Conservation (phyloP, 2,113 vertebrate genomes). For the Danionella cerebrum region DNA sequence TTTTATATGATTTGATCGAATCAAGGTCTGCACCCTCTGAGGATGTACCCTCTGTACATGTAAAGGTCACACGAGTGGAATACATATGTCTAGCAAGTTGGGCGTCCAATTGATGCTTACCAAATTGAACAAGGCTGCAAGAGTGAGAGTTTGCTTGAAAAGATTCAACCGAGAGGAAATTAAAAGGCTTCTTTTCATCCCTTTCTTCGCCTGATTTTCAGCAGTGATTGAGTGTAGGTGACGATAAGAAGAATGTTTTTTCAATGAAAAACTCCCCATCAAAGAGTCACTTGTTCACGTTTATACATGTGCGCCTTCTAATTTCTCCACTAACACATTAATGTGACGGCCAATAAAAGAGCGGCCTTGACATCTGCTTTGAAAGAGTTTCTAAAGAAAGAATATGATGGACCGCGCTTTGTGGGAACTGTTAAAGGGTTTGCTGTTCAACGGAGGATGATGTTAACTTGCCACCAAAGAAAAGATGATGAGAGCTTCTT, state of each 20-base stretch:
- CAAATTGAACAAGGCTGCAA: background rate
- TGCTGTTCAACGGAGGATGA: background rate
- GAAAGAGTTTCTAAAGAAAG: background rate
- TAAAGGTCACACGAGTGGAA: conserved; percentile 5
- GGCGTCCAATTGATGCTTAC: background rate
- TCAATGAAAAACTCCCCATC: background rate
- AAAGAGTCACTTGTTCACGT: background rate
- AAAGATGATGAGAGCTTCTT: background rate
- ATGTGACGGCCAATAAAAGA: conserved; percentile 1
- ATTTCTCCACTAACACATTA: background rate
- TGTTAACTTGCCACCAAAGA: background rate
- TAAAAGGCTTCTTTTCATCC: conserved; percentile 13
- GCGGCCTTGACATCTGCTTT: conserved; percentile 16
- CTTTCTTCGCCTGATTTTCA: background rate
- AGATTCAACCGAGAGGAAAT: background rate
- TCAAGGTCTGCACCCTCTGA: background rate
- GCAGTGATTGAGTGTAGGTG: background rate
- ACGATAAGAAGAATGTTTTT: background rate
- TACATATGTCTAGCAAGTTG: background rate
- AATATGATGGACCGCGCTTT: background rate
- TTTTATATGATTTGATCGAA: conserved; percentile 7
- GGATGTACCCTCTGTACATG: conserved; percentile 2
- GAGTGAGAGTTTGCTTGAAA: conserved; percentile 8
- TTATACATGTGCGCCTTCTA: background rate
- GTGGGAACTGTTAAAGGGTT: background rate